These are phyloP conservation scores for Plebejus argus DNA, from an alignment of 2,888 invertebrate species.

Conservation along the genomic window DNA sequence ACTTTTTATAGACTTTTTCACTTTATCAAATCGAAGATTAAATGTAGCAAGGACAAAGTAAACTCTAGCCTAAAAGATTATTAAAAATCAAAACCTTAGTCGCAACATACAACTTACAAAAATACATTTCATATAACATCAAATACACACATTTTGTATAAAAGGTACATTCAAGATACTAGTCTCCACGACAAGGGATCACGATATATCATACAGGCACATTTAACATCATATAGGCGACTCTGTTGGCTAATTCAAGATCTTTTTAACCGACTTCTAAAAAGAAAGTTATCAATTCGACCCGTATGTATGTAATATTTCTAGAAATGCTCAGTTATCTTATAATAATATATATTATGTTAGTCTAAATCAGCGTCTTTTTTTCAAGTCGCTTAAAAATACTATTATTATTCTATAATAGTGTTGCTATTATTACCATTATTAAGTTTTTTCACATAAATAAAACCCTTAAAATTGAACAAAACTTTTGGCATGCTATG, in stretches of 20 bases:
- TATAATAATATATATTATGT: no score
- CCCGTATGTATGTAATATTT: no score
- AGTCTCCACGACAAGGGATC: slow-evolving; percentile 24
- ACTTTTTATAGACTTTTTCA: background rate
- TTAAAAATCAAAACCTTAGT: background rate
- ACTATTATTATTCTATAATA: no score
- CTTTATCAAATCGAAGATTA: background rate
- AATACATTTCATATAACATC: slow-evolving; percentile 73
- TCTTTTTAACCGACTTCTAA: background rate
- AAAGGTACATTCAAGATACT: slow-evolving; percentile 36
- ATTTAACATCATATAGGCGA: slow-evolving; percentile 44
- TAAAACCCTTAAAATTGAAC: no score
- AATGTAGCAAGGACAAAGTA: background rate
- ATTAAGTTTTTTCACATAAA: no score
- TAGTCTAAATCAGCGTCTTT: no score
- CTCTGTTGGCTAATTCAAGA: background rate
- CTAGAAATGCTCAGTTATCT: no score
- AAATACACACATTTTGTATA: slow-evolving; percentile 58
- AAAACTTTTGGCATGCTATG: no score
- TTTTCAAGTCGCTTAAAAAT: no score
- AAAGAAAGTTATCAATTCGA: no score
- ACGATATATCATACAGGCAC: slow-evolving; percentile 46
- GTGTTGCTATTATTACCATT: no score
- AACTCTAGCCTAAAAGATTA: background rate
- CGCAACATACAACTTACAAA: slow-evolving; percentile 60